These are phyloP conservation scores for Anguilla japonica DNA, from an alignment of 2,113 vertebrate species.

Conservation along the genomic window DNA sequence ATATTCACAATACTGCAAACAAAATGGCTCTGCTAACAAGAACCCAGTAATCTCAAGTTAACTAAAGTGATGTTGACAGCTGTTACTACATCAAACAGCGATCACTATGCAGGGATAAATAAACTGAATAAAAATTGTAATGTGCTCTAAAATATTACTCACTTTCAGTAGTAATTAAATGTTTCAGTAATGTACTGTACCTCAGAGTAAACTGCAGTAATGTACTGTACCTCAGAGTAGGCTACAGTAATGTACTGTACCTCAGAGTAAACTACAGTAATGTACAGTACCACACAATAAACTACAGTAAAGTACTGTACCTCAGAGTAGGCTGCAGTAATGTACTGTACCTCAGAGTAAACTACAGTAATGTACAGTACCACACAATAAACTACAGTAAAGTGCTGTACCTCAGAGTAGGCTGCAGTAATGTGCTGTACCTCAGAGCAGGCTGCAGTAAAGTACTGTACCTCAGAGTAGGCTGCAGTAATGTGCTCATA, in stretches of 20 bases:
- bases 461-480: constrained; percentile 83
- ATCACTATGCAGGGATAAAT: too few relatives aligned
- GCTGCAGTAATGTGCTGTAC: not conserved
- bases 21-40: not conserved
- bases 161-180: too few relatives aligned
- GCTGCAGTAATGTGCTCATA: constrained; percentile 96
- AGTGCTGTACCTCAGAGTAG: not conserved
- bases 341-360: too few relatives aligned
- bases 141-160: too few relatives aligned
- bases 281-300: too few relatives aligned
- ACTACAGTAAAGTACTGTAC: not conserved
- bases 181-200: not conserved
- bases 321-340: not conserved
- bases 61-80: too few relatives aligned
- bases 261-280: too few relatives aligned
- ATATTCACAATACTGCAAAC: not conserved
- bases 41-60: not conserved
- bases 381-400: not conserved
- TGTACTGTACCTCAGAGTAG: too few relatives aligned
- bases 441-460: not conserved
- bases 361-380: not conserved
- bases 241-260: too few relatives aligned
- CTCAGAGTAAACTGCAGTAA: too few relatives aligned
- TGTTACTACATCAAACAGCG: too few relatives aligned
- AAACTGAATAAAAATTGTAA: too few relatives aligned